Evolutionary conservation across 2,888 invertebrate species (phyloP).

Genomic region (Buathra laborator): DNA sequence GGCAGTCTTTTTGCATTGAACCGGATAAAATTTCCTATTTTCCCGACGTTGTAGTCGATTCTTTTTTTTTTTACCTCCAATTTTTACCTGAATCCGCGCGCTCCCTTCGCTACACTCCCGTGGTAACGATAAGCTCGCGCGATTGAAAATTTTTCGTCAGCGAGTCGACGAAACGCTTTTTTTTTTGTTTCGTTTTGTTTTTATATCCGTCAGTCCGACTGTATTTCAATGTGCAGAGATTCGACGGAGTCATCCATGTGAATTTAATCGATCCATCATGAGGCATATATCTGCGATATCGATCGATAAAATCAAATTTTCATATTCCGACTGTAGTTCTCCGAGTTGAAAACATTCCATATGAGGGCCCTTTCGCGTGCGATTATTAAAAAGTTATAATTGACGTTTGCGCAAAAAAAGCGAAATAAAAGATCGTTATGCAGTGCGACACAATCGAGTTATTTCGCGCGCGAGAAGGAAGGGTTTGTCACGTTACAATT

Average conservation of each 20-base stretch:
- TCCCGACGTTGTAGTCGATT: conserved; percentile 41
- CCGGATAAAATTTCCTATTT: conserved; percentile 62
- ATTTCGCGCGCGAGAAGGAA: not conserved
- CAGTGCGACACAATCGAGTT: not conserved
- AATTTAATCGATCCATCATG: conserved; percentile 45
- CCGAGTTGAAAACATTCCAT: not conserved
- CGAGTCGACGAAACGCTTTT: conserved; percentile 32
- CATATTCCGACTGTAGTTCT: not conserved
- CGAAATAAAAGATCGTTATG: not conserved
- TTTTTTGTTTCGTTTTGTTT: conserved; percentile 15
- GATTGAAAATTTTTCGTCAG: conserved; percentile 56
- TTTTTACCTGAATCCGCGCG: conserved; percentile 23
- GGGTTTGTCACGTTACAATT: not conserved
- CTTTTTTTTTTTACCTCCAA: conserved; percentile 43
- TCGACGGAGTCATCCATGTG: conserved; percentile 6
- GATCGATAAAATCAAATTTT: conserved; percentile 16
- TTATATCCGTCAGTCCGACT: conserved; percentile 22
- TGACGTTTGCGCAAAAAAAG: not conserved
- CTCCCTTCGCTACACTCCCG: not conserved
- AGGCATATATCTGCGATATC: not conserved
- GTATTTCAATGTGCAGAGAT: not conserved
- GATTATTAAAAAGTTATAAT: conserved; percentile 5
- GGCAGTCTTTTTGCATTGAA: conserved; percentile 26
- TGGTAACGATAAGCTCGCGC: conserved; percentile 46
- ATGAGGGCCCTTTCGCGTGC: not conserved